Base-by-base conservation (phyloP, 1,140 invertebrate genomes). In the Papilio machaon region DNA sequence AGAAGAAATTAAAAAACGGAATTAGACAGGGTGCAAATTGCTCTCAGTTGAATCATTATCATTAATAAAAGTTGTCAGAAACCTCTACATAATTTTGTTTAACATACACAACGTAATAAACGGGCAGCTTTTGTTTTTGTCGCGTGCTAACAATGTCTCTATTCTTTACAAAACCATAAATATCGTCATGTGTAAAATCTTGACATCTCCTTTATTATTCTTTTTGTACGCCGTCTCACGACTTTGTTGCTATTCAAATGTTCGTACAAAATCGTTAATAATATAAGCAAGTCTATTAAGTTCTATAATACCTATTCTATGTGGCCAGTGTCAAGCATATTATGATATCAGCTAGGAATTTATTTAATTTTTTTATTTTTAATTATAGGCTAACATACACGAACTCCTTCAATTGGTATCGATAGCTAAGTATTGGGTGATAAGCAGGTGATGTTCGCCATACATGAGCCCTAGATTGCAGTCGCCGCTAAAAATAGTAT, bases 71-170 rank as follows among this genome's bases (percentile, higher is more conserved):
- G 11, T 35, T 70, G 64, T 13, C 64, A 70, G 30, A 35, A 23
- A 70, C 64, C 13, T 35, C 19, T 2, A 35, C 15, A 70, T 70
- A 70, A 35, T 70, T 35, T 38, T 70, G 64, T 35, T 15, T 70
- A 70, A 70, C 15, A 13, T 35, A 60, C n/a, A 4, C 3, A 23
- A 30, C 15, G 47, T 49, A 58, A 30, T 23, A 13, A 38, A 70
- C 11, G 17, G 2, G 10, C 30, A 70, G 23, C 23, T 35, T 13
- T 70, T 70, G 13, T 30, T 70, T 70, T 35, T 38, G 64, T 70
- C 64, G 30, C 64, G 64, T 70, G 64, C 64, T 70, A 70, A 70
- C 64, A 70, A 70, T 70, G 64, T 70, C 60, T 64, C 60, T 5
- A 70, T 35, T 70, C 64, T 38, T 30, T 8, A 35, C 64, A 35